Conservation (phyloP, 92 coral and sea anemone species). For the Pocillopora meandrina region DNA sequence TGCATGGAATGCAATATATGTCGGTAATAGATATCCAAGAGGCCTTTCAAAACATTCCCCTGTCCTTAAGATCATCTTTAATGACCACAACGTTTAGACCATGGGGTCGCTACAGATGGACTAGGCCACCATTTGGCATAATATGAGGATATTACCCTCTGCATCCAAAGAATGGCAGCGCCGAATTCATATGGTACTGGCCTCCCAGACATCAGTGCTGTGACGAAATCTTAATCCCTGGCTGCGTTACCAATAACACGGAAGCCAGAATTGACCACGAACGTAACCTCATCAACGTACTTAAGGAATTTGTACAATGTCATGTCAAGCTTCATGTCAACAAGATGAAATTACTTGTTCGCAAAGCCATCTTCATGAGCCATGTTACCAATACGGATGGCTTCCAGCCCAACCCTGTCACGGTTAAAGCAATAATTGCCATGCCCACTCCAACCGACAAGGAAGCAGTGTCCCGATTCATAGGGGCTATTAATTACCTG, state of each 20-base stretch:
- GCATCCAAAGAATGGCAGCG: constrained; percentile 55
- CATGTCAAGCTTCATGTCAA: constrained; percentile 44
- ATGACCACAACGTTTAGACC: constrained; percentile 55
- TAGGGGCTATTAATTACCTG: constrained; percentile 23
- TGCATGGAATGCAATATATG: neutral
- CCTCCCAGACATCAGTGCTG: constrained; percentile 37
- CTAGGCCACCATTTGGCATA: constrained; percentile 35
- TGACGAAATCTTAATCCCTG: constrained; percentile 51
- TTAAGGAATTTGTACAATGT: constrained; percentile 35
- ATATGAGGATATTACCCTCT: constrained; percentile 14
- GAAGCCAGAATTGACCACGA: constrained; percentile 31
- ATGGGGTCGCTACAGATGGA: constrained; percentile 49
- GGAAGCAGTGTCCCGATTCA: constrained; percentile 41
- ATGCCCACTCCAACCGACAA: constrained; percentile 47
- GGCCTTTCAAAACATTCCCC: constrained; percentile 2
- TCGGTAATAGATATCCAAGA: constrained; percentile 8
- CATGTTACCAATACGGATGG: constrained; percentile 57
- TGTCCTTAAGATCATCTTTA: constrained; percentile 10
- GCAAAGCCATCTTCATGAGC: constrained; percentile 51
- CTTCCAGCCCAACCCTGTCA: constrained; percentile 49
- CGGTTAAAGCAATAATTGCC: constrained; percentile 30
- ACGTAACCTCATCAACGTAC: constrained; percentile 39
- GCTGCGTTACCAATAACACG: constrained; percentile 36
- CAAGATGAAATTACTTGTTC: constrained; percentile 40
- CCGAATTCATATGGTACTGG: constrained; percentile 51